A percentile compares a stretch with the other conserved stretches of the same genome.
phyloP scores from a whole-genome alignment of 2,113 vertebrate species.

The Aplodontia rufa region DNA sequence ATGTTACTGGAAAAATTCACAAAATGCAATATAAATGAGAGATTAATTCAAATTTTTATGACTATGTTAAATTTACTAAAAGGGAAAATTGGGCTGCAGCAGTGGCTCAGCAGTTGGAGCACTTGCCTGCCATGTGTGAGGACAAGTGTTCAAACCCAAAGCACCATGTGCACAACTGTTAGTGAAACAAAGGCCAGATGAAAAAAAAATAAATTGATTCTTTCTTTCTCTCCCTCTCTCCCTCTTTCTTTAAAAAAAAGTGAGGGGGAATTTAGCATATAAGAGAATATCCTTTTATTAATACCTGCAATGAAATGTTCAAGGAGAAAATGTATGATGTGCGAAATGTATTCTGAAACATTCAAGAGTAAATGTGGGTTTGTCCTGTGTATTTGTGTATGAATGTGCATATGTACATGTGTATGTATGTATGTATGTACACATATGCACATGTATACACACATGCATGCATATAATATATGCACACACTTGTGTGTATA shows the following conservation, averaged over 20 bases:
- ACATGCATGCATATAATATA: background rate
- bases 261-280: background rate
- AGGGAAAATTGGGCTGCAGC: no score
- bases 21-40: background rate
- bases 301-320: background rate
- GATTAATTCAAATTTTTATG: background rate
- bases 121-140: no score
- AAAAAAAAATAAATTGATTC: no score
- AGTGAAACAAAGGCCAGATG: no score
- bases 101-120: no score
- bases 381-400: background rate
- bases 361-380: background rate
- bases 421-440: background rate
- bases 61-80: background rate
- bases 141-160: no score
- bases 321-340: background rate
- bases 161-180: no score
- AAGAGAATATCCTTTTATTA: constrained; percentile 2
- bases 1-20: background rate
- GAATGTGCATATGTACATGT: background rate
- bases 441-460: background rate
- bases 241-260: no score
- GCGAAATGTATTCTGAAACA: background rate
- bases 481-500: no score
- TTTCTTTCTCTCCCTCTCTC: no score